phyloP scores from a whole-genome alignment of 1,140 invertebrate genomes.

The Zaprionus nigranus region DNA sequence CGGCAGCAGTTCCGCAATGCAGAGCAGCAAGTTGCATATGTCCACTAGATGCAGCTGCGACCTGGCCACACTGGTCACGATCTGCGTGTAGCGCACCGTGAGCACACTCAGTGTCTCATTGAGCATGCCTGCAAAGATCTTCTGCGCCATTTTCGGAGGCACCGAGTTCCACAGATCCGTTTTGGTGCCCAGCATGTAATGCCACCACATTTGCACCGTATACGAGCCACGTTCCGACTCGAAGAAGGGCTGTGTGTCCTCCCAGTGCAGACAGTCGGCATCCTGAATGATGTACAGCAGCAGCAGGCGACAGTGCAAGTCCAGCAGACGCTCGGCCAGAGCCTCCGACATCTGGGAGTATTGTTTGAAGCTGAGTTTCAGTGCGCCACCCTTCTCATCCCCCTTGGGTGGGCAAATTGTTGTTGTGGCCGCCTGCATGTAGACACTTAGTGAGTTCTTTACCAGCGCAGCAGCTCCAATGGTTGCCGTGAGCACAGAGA shows the following conservation, averaged over 20 bases:
- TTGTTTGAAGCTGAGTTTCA: conserved; percentile 88
- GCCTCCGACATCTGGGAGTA: conserved; percentile 93
- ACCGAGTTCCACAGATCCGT: conserved; percentile 92
- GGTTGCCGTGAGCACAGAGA: conserved; percentile 90
- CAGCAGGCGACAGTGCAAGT: conserved; percentile 90
- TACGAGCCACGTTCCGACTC: conserved; percentile 90
- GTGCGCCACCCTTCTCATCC: conserved; percentile 81
- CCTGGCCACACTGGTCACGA: conserved; percentile 86
- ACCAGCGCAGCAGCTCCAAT: conserved; percentile 91
- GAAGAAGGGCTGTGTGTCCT: conserved; percentile 86
- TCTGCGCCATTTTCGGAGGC: conserved; percentile 91
- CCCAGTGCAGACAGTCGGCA: conserved; percentile 89
- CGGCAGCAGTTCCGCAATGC: conserved; percentile 88
- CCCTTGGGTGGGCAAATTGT: conserved; percentile 80
- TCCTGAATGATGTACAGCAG: conserved; percentile 92
- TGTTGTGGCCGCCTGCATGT: conserved; percentile 84
- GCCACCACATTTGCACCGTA: conserved; percentile 93
- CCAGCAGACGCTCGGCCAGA: conserved; percentile 90
- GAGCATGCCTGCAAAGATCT: conserved; percentile 91
- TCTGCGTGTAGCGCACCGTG: conserved; percentile 89
- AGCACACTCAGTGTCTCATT: conserved; percentile 92
- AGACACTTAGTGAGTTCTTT: conserved; percentile 91
- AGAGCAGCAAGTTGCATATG: conserved; percentile 90
- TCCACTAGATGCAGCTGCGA: conserved; percentile 89
- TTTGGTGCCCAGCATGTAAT: conserved; percentile 92